These are phyloP conservation scores for Cheilinus undulatus DNA, from an alignment of 2,113 vertebrate genomes.

Conservation along the genomic window DNA sequence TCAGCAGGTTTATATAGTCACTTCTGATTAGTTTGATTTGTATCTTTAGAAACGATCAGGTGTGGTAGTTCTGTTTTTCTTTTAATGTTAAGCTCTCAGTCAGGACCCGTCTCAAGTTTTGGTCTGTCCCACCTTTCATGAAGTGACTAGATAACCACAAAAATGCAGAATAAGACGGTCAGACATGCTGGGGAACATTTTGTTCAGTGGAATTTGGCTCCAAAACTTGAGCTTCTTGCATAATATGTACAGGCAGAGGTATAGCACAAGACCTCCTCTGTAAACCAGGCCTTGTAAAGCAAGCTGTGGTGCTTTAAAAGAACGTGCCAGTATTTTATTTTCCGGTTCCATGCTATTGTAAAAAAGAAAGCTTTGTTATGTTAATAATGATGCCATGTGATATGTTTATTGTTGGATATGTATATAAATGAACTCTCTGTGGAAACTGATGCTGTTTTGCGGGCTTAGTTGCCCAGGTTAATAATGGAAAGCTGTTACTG, in stretches of 20 bases:
- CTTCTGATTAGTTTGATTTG: background rate
- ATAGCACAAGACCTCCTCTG: constrained; percentile 13
- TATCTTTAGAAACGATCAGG: background rate
- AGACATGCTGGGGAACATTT: constrained; percentile 58
- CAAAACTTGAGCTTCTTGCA: constrained; percentile 21
- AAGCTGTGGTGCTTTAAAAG: constrained; percentile 26
- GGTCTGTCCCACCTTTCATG: constrained; percentile 40
- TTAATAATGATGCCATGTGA: constrained; percentile 20
- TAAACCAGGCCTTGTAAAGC: constrained; percentile 32
- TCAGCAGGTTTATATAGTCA: background rate
- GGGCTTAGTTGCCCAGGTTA: constrained; percentile 60
- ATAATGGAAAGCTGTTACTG: constrained; percentile 76
- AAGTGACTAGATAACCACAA: constrained; percentile 71
- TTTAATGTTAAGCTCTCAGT: constrained; percentile 1
- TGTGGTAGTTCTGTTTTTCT: background rate
- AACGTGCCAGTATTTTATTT: constrained; percentile 3
- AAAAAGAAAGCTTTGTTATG: constrained; percentile 10
- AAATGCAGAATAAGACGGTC: constrained; percentile 47
- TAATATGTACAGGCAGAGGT: constrained; percentile 23
- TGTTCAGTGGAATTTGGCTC: constrained; percentile 58
- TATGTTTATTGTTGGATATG: constrained; percentile 13
- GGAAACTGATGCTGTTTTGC: constrained; percentile 57
- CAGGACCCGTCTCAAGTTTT: constrained; percentile 24
- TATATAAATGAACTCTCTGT: constrained; percentile 17
- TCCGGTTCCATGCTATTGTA: constrained; percentile 4